A percentile compares a stretch with the other conserved stretches of the same genome.
phyloP scores from a whole-genome alignment of 2,888 invertebrate genomes.

The Caenorhabditis imperialis region DNA sequence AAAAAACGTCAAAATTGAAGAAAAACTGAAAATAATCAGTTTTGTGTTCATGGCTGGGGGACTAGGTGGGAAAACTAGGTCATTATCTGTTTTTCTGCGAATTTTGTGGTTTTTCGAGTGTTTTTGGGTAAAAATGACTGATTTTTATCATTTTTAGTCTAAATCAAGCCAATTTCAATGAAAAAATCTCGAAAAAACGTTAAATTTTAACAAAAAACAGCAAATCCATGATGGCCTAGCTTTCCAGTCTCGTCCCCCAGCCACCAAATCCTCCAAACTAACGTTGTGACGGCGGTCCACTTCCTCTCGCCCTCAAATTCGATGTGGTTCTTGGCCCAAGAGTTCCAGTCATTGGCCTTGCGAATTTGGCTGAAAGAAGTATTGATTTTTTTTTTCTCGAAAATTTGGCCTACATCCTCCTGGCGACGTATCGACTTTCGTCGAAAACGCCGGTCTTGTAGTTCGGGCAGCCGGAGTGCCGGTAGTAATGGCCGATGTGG shows the following conservation, averaged over 20 bases:
- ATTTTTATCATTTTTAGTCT: too few species aligned
- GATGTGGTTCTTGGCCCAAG: slow-evolving; percentile 44
- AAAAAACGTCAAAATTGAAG: background rate
- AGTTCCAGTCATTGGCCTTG: slow-evolving; percentile 13
- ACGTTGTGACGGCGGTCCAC: slow-evolving; percentile 21
- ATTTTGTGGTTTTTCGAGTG: too few species aligned
- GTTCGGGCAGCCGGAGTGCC: slow-evolving; percentile 5
- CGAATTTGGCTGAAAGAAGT: slow-evolving; percentile 16
- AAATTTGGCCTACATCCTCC: slow-evolving; percentile 28
- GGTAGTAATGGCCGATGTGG: slow-evolving; percentile 5
- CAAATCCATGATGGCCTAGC: too few species aligned
- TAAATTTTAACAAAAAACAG: too few species aligned
- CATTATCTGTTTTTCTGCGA: too few species aligned
- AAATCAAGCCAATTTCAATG: too few species aligned
- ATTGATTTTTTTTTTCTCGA: background rate
- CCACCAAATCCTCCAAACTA: too few species aligned
- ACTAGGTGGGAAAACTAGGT: too few species aligned
- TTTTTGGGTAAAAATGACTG: too few species aligned
- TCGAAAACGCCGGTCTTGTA: background rate
- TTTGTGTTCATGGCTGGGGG: background rate
- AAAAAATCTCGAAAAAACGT: too few species aligned
- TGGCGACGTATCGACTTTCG: slow-evolving; percentile 48
- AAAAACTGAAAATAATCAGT: background rate
- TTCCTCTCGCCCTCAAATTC: slow-evolving; percentile 22
- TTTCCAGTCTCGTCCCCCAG: too few species aligned